Evolutionary conservation across 2,888 invertebrate genomes (phyloP).

Genomic region (Rhagophthalmus giganteus): DNA sequence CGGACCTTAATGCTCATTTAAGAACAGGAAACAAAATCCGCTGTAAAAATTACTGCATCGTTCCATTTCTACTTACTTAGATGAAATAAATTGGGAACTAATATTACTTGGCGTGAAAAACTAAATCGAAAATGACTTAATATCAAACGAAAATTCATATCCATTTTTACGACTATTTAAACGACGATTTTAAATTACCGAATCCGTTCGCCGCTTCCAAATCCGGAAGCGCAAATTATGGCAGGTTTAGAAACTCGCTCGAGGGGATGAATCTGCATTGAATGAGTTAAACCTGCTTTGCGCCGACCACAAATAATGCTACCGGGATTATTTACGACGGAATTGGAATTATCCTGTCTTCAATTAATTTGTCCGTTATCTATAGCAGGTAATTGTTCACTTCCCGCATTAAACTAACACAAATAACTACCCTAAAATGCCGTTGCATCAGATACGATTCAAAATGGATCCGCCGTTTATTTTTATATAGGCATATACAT

Average conservation of each 20-base stretch:
- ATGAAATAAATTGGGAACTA: too few relatives aligned
- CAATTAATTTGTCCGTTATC: constrained; percentile 28
- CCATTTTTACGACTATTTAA: too few relatives aligned
- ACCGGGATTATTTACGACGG: constrained; percentile 23
- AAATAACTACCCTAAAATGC: constrained; percentile 7
- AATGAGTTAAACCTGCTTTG: constrained; percentile 39
- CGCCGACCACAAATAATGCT: constrained; percentile 13
- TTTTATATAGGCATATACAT: too few relatives aligned
- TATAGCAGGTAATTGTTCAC: constrained; percentile 22
- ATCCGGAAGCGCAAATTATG: constrained; percentile 42
- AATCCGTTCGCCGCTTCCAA: constrained; percentile 2
- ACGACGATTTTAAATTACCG: background rate
- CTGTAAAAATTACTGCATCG: too few relatives aligned
- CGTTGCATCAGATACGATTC: background rate
- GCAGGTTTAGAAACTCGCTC: constrained; percentile 42
- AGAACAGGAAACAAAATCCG: constrained; percentile 21
- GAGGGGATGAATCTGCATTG: constrained; percentile 49
- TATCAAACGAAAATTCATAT: constrained; percentile 31
- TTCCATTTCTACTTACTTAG: too few relatives aligned
- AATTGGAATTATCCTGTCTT: constrained; percentile 20
- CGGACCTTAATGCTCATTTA: constrained; percentile 25
- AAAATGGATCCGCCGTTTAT: too few relatives aligned
- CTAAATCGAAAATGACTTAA: constrained; percentile 23
- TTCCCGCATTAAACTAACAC: constrained; percentile 15
- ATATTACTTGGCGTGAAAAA: constrained; percentile 9